phyloP scores from a whole-genome alignment of 2,888 invertebrate species.

The Cantharis rufa region DNA sequence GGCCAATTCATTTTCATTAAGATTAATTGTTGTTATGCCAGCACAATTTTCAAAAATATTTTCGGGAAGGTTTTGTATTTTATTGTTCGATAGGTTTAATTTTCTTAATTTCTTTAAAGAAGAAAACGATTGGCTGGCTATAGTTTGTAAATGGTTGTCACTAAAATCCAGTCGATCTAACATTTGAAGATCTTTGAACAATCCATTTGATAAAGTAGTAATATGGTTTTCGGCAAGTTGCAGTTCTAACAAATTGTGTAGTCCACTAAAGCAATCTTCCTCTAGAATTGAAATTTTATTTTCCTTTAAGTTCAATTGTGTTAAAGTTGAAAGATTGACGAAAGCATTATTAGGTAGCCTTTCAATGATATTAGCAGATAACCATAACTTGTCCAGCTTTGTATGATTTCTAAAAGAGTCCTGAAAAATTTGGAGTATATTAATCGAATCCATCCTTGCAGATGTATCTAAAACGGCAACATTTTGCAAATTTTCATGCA shows the following conservation, averaged over 20 bases:
- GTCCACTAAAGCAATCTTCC: background rate
- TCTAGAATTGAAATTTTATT: conserved; percentile 5
- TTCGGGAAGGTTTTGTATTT: background rate
- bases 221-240: background rate
- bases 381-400: conserved; percentile 3
- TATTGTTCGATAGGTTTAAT: background rate
- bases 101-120: background rate
- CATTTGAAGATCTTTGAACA: conserved; percentile 7
- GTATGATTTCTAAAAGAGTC: conserved; percentile 3
- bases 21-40: background rate
- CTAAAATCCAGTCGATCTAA: conserved; percentile 1
- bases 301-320: conserved; percentile 4
- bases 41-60: background rate
- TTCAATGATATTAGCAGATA: conserved; percentile 12
- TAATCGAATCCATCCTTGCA: conserved; percentile 8
- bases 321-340: background rate
- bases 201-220: background rate
- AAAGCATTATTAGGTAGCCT: background rate
- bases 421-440: background rate
- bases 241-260: background rate
- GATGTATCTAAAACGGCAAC: background rate
- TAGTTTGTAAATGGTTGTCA: background rate
- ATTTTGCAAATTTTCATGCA: conserved; percentile 4
- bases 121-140: background rate
- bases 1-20: conserved; percentile 4